Conservation (phyloP, 1,140 invertebrate genomes). For the Cardiocondyla obscurior region DNA sequence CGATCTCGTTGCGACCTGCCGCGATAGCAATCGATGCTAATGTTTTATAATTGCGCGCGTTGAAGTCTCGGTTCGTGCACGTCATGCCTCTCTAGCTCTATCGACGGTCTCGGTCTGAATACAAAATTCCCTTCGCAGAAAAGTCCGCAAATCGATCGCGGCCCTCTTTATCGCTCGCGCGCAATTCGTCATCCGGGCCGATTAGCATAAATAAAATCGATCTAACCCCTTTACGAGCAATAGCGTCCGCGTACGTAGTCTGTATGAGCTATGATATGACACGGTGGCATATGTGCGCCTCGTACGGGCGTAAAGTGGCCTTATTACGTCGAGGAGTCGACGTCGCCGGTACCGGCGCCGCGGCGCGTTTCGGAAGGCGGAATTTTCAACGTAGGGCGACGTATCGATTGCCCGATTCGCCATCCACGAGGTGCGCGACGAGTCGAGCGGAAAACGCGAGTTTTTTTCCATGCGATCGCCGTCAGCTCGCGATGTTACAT, state of each 20-base stretch:
- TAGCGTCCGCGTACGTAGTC: neutral
- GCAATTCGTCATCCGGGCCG: neutral
- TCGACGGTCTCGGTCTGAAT: constrained; percentile 1
- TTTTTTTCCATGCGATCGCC: constrained; percentile 9
- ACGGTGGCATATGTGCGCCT: constrained; percentile 10
- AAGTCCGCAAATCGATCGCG: constrained; percentile 20
- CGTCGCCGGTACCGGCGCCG: neutral
- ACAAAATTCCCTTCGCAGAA: constrained; percentile 31
- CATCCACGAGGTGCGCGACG: constrained; percentile 1
- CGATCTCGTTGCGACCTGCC: neutral
- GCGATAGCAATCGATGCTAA: constrained; percentile 26
- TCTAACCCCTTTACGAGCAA: constrained; percentile 15
- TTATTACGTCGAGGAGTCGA: constrained; percentile 10
- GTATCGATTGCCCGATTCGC: constrained; percentile 46
- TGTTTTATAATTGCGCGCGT: constrained; percentile 17
- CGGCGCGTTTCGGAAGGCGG: constrained; percentile 22
- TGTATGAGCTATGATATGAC: neutral
- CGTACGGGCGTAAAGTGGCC: constrained; percentile 7
- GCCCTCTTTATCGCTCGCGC: constrained; percentile 2
- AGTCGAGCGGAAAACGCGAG: constrained; percentile 49
- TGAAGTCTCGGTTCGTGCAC: constrained; percentile 32
- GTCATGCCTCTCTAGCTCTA: neutral
- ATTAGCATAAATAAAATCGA: constrained; percentile 33
- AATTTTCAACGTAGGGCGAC: constrained; percentile 33
- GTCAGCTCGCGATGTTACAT: constrained; percentile 4